Base-by-base conservation (phyloP, 2,113 vertebrate genomes). In the Seriola aureovittata region DNA sequence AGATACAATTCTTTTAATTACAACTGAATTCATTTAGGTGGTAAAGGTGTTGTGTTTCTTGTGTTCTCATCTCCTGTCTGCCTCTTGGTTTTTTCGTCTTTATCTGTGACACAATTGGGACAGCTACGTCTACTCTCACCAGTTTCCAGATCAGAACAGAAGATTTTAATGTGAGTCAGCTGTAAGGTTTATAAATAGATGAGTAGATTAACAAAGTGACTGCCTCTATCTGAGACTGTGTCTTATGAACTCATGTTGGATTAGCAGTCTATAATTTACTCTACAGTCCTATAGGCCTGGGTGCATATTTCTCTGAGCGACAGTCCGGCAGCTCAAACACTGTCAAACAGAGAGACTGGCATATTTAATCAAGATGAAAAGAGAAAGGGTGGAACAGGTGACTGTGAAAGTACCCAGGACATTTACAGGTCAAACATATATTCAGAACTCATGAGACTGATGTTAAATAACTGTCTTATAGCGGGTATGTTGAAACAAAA, bases 341-440 rank as follows among this genome's bases (percentile, higher is more conserved):
- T 82, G 83, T 91, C 80, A 87, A 85, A 89, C 75, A 77, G 62
- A 74, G 48, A 82, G 34, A 75, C 7, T 0, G 58, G 23, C 38
- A 64, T 82, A 67, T 88, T 85, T 84, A 81, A 78, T 83, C 76
- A 76, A 81, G 87, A 89, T 87, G 78, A 85, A 75, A 87, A 44
- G 8, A 71, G 78, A 74, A 68, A 65, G 3, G 0, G 44, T 25
- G 38, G 59, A 83, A 81, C 57, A 81, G 58, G 87, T 76, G 80
- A 82, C 59, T 69, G 63, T 86, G 66, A 75, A 34, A 75, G 60
- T 19, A 64, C n/a, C 21, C 83, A 85, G 85, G 69, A 71, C 14
- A 4, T 34, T 23, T 16, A 46, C 50, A 48, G 66, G 29, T 68
- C 72, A 63, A 19, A 6, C 4, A 29, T 38, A 36, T 25, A 48